Evolutionary conservation across 1,140 invertebrate species (phyloP).

Genomic region (Chrysoperla carnea): DNA sequence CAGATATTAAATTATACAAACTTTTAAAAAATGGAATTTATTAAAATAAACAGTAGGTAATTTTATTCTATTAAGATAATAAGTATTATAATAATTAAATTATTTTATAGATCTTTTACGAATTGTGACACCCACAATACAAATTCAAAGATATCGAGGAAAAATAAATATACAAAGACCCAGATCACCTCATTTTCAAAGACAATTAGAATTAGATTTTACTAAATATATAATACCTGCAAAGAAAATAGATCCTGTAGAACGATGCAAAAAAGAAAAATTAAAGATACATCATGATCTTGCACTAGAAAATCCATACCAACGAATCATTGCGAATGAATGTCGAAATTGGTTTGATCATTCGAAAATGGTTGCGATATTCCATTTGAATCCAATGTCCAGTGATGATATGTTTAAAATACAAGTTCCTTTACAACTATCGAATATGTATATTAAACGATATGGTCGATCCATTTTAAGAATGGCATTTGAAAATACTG

Average conservation of each 20-base stretch:
- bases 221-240: conserved; percentile 35
- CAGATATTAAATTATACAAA: too few species aligned
- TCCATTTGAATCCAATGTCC: conserved; percentile 48
- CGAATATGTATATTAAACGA: conserved; percentile 43
- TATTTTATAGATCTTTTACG: conserved; percentile 23
- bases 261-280: conserved; percentile 16
- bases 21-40: too few species aligned
- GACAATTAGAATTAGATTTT: conserved; percentile 37
- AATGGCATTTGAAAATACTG: conserved; percentile 36
- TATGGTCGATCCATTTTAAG: conserved; percentile 38
- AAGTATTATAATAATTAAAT: neutral
- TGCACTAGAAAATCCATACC: conserved; percentile 39
- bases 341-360: conserved; percentile 44
- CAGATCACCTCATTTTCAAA: conserved; percentile 40
- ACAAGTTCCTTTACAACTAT: conserved; percentile 33
- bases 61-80: too few species aligned
- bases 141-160: conserved; percentile 41
- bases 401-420: conserved; percentile 38
- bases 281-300: conserved; percentile 7
- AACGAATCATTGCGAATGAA: conserved; percentile 48
- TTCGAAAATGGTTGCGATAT: conserved; percentile 47
- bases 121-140: conserved; percentile 22
- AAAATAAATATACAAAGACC: conserved; percentile 62
- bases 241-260: conserved; percentile 15
- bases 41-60: too few species aligned